phyloP scores from a whole-genome alignment of 2,797 vertebrate species.

The Megaceryle alcyon region DNA sequence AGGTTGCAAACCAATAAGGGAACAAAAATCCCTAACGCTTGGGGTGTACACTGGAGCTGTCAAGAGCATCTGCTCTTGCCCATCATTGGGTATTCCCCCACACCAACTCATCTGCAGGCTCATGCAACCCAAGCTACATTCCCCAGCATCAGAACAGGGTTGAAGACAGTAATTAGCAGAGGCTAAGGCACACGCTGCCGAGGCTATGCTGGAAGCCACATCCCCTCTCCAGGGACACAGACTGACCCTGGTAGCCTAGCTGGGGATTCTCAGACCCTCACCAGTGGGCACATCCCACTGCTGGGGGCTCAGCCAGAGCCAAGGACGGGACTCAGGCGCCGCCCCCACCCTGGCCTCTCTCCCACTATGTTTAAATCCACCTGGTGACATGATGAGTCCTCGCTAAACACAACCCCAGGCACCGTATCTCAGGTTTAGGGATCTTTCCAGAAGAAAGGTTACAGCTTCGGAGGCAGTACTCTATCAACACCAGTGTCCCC shows the following conservation, averaged over 20 bases:
- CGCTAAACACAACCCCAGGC: rapidly evolving
- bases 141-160: neutral
- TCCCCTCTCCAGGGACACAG: rapidly evolving
- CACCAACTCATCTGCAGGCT: neutral
- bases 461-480: neutral
- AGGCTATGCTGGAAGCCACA: neutral
- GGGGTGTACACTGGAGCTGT: neutral
- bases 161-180: neutral
- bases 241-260: neutral
- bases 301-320: neutral
- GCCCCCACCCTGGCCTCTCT: neutral
- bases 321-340: rapidly evolving
- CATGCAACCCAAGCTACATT: neutral
- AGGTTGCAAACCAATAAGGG: neutral
- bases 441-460: neutral
- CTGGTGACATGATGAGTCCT: neutral
- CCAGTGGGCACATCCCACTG: neutral
- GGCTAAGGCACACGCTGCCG: rapidly evolving
- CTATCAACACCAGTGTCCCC: too few species aligned
- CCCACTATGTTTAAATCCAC: neutral
- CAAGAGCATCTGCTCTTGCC: neutral
- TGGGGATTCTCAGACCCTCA: neutral
- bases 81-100: neutral
- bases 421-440: rapidly evolving
- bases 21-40: neutral